These are phyloP conservation scores for Camelus dromedarius DNA, from an alignment of 2,113 vertebrate genomes.

Conservation along the genomic window DNA sequence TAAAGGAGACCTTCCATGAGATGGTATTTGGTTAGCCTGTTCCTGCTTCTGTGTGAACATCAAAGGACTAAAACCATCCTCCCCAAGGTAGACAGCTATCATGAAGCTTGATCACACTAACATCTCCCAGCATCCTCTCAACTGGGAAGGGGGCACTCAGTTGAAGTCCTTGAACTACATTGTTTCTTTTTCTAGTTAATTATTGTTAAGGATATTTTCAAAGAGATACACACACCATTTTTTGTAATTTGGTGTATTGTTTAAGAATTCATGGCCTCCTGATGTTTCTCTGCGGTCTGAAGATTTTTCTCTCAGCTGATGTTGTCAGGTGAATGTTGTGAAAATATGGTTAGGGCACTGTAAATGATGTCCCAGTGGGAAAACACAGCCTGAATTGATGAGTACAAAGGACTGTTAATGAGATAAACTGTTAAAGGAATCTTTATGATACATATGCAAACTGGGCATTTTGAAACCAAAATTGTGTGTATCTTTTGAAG, in stretches of 20 bases:
- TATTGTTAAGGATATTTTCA: constrained; percentile 55
- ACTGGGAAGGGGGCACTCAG: rapidly evolving
- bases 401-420: constrained; percentile 52
- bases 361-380: constrained; percentile 61
- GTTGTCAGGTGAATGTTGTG: constrained; percentile 63
- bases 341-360: constrained; percentile 63
- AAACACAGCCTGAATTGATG: constrained; percentile 60
- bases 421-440: constrained; percentile 59
- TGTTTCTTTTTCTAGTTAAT: constrained; percentile 36
- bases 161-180: neutral
- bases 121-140: neutral
- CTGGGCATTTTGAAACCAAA: constrained; percentile 40
- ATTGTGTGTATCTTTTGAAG: constrained; percentile 28
- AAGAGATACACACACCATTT: neutral
- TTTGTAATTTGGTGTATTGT: constrained; percentile 26
- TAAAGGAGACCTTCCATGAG: constrained; percentile 20
- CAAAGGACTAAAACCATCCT: neutral
- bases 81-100: neutral
- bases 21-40: neutral
- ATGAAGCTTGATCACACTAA: neutral
- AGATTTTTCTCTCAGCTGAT: constrained; percentile 58
- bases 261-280: constrained; percentile 67
- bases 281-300: constrained; percentile 49
- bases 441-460: neutral
- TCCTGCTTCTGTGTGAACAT: constrained; percentile 24